Percentiles rank a stretch among this genome's conserved stretches.
Conservation (phyloP, 2,113 vertebrate genomes). For the Oncorhynchus kisutch region DNA sequence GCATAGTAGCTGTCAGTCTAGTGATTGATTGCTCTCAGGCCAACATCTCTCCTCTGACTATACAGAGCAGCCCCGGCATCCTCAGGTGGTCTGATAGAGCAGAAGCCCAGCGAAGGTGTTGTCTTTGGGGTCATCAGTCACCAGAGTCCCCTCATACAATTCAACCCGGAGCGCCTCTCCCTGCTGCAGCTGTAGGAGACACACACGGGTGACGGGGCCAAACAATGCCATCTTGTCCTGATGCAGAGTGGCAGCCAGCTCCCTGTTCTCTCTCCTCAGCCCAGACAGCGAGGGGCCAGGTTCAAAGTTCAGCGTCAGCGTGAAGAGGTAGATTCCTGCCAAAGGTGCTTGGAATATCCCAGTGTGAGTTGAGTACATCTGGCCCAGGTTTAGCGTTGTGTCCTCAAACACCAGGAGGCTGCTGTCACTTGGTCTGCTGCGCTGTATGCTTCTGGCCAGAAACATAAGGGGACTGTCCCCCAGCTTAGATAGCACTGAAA, state of each 20-base stretch:
- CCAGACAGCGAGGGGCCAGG: constrained; percentile 72
- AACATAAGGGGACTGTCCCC: constrained; percentile 67
- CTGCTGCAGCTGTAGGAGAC: constrained; percentile 74
- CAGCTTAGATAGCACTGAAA: not conserved
- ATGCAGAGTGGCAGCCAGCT: constrained; percentile 48
- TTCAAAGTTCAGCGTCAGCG: constrained; percentile 77
- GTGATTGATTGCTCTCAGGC: not conserved
- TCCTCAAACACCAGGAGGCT: constrained; percentile 62
- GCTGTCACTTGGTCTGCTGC: constrained; percentile 28
- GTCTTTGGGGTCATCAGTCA: constrained; percentile 62
- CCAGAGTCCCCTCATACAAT: constrained; percentile 70
- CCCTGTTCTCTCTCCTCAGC: constrained; percentile 67
- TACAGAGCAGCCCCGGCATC: not conserved
- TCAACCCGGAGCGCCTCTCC: constrained; percentile 81
- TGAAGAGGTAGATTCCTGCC: constrained; percentile 81
- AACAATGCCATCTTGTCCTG: constrained; percentile 43
- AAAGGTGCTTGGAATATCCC: constrained; percentile 78
- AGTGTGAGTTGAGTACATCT: constrained; percentile 66
- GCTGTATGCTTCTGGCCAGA: constrained; percentile 57
- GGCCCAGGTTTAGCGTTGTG: constrained; percentile 65
- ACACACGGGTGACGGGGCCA: constrained; percentile 58
- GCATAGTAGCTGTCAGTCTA: not conserved
- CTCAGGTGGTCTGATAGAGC: constrained; percentile 73
- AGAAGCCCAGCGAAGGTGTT: constrained; percentile 79
- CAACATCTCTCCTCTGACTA: not conserved